Conservation (phyloP, 2,113 vertebrate species). For the Brachyhypopomus occidentalis region DNA sequence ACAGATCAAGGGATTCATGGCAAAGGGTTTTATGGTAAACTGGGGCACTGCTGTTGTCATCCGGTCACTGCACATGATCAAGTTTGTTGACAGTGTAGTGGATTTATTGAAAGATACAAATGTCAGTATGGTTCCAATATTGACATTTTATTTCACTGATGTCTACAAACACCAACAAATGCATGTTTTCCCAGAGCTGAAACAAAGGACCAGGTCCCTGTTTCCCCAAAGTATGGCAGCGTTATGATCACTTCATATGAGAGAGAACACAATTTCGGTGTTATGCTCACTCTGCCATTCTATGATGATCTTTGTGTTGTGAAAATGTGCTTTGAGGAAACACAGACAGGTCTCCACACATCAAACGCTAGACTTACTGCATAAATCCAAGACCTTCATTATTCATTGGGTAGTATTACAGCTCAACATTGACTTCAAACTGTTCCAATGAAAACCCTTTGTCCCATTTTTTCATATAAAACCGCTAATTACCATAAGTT, state of each 20-base stretch:
- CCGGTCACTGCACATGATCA: no score
- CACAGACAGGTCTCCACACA: neutral
- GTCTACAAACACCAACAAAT: neutral
- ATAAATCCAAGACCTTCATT: neutral
- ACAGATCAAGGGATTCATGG: no score
- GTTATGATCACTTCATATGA: no score
- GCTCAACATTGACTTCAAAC: neutral
- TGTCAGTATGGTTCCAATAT: neutral
- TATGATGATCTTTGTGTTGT: no score
- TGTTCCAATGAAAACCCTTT: neutral
- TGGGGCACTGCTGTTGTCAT: no score
- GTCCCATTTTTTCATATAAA: neutral
- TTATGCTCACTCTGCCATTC: no score
- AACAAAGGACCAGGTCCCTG: neutral
- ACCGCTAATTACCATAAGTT: neutral
- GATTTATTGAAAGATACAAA: neutral
- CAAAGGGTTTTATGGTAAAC: no score
- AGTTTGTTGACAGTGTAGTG: no score
- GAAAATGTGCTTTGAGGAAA: no score
- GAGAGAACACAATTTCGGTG: no score
- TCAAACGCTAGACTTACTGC: no score
- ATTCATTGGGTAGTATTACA: neutral
- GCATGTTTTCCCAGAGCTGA: neutral
- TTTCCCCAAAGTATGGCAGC: no score
- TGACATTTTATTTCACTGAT: slow-evolving; percentile 22